A percentile compares a stretch with the other conserved stretches of the same genome.
These are phyloP conservation scores for Pseudorasbora parva DNA, from an alignment of 2,113 vertebrate species.

Conservation along the genomic window DNA sequence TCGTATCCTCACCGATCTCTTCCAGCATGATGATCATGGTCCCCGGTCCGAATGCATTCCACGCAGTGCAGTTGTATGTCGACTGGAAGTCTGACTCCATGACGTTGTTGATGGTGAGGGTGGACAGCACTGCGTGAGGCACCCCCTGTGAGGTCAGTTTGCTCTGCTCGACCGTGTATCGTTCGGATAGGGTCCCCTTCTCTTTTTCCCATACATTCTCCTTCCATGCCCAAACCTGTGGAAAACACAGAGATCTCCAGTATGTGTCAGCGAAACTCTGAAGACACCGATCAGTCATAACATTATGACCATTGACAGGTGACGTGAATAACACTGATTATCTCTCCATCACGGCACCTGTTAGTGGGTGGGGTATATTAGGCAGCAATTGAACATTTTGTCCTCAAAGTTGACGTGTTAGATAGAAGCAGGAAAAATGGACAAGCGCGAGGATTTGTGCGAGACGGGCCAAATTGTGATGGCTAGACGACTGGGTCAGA, in stretches of 20 bases:
- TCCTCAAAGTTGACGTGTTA: too few relatives aligned
- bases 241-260: constrained; percentile 19
- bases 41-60: constrained; percentile 91
- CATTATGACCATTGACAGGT: too few relatives aligned
- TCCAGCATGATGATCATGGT: constrained; percentile 93
- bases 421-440: too few relatives aligned
- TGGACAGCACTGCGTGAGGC: constrained; percentile 90
- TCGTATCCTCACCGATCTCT: constrained; percentile 77
- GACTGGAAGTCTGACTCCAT: constrained; percentile 93
- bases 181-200: constrained; percentile 83
- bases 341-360: too few relatives aligned
- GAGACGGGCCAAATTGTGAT: too few relatives aligned
- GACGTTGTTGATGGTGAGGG: constrained; percentile 94
- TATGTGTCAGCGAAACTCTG: neutral
- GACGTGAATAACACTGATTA: too few relatives aligned
- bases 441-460: too few relatives aligned
- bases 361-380: too few relatives aligned
- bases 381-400: too few relatives aligned
- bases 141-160: constrained; percentile 75
- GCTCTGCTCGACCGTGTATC: constrained; percentile 92
- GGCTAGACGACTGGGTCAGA: too few relatives aligned
- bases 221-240: constrained; percentile 95
- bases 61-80: constrained; percentile 96
- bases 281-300: neutral
- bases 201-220: constrained; percentile 93